Evolutionary conservation across 2,888 invertebrate genomes (phyloP).

Genomic region (Microctonus aethiopoides): DNA sequence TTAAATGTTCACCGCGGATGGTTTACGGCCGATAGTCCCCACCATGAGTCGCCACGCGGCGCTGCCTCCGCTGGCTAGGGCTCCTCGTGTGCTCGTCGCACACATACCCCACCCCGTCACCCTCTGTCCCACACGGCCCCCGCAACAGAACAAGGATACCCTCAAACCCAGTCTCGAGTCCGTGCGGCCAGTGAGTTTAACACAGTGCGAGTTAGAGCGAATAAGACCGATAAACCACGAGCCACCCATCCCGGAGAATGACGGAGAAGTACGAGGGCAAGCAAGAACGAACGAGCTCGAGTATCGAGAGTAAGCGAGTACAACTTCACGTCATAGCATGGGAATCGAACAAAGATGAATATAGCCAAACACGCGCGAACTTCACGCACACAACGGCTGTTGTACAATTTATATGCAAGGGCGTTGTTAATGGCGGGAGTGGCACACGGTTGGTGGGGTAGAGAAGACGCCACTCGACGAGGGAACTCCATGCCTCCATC

Average conservation of each 20-base stretch:
- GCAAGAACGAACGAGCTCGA: slow-evolving; percentile 36
- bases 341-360: slow-evolving; percentile 28
- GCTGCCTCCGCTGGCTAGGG: slow-evolving; percentile 54
- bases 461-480: slow-evolving; percentile 17
- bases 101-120: slow-evolving; percentile 38
- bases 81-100: slow-evolving; percentile 47
- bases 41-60: slow-evolving; percentile 70
- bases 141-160: slow-evolving; percentile 30
- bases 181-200: slow-evolving; percentile 36
- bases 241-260: slow-evolving; percentile 26
- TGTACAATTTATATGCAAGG: slow-evolving; percentile 66
- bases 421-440: slow-evolving; percentile 66
- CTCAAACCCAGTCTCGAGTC: slow-evolving; percentile 39
- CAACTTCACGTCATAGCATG: background rate
- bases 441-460: slow-evolving; percentile 38
- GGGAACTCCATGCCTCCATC: slow-evolving; percentile 25
- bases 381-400: slow-evolving; percentile 49
- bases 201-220: slow-evolving; percentile 44
- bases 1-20: slow-evolving; percentile 69
- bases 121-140: slow-evolving; percentile 39
- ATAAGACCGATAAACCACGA: slow-evolving; percentile 26
- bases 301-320: slow-evolving; percentile 15
- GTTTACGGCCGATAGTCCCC: slow-evolving; percentile 73
- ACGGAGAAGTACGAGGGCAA: slow-evolving; percentile 28
- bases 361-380: slow-evolving; percentile 33